Percentiles rank a stretch among this genome's conserved stretches.
Evolutionary conservation across 1,140 invertebrate genomes (phyloP).

Genomic region (Zelostemma sp.): DNA sequence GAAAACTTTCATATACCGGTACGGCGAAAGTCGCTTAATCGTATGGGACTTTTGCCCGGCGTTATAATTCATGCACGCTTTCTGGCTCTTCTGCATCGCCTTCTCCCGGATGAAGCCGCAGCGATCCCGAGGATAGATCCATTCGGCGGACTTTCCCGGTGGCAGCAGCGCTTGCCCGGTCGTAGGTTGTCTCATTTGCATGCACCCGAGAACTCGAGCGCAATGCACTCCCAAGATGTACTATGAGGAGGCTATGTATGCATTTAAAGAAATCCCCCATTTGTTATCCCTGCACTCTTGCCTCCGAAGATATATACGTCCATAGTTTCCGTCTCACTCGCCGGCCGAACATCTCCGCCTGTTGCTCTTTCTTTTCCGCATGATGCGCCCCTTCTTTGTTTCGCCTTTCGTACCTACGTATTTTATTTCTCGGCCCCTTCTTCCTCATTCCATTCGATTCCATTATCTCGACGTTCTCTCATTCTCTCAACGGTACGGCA

Average conservation of each 20-base stretch:
- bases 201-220: slow-evolving; percentile 54
- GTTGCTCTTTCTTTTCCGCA: slow-evolving; percentile 26
- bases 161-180: slow-evolving; percentile 56
- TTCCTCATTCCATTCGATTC: slow-evolving; percentile 59
- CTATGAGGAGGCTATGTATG: slow-evolving; percentile 15
- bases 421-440: slow-evolving; percentile 47
- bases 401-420: slow-evolving; percentile 29
- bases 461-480: slow-evolving; percentile 32
- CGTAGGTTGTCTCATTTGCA: slow-evolving; percentile 63
- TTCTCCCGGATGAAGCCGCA: slow-evolving; percentile 10
- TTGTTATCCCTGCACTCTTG: slow-evolving; percentile 40
- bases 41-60: neutral
- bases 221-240: slow-evolving; percentile 20
- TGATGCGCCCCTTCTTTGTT: slow-evolving; percentile 35
- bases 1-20: slow-evolving; percentile 7
- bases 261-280: slow-evolving; percentile 40
- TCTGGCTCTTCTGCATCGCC: neutral
- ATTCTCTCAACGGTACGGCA: slow-evolving; percentile 31
- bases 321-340: slow-evolving; percentile 29
- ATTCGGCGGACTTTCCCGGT: slow-evolving; percentile 53
- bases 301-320: slow-evolving; percentile 36
- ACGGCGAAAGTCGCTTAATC: neutral
- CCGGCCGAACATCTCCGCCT: slow-evolving; percentile 20
- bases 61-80: slow-evolving; percentile 7
- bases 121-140: slow-evolving; percentile 43